A percentile compares a stretch with the other conserved stretches of the same genome.
Conservation (phyloP, 2,113 vertebrate genomes). For the Microcebus ravelobensis region DNA sequence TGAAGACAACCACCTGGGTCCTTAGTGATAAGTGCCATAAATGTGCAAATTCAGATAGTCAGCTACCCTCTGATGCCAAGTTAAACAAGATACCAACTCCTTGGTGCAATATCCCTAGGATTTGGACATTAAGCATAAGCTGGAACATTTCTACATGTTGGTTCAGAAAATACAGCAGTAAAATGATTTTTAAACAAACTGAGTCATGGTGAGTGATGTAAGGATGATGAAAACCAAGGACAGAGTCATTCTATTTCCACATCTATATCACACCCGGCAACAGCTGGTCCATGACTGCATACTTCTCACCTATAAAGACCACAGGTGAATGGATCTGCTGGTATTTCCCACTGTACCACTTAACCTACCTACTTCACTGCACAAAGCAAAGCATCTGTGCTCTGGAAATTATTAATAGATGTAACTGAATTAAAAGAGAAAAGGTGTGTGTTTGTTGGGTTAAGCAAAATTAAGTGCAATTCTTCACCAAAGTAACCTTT, state of each 20-base stretch:
- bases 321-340: background rate
- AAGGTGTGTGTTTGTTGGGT: background rate
- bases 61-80: background rate
- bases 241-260: background rate
- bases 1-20: constrained; percentile 12
- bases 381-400: background rate
- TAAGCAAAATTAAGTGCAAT: constrained; percentile 1
- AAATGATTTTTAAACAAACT: constrained; percentile 47
- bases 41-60: background rate
- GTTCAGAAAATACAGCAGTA: background rate
- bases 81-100: constrained; percentile 18
- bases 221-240: background rate
- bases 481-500: background rate
- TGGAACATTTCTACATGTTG: background rate
- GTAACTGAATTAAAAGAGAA: background rate
- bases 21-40: constrained; percentile 20
- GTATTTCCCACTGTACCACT: background rate
- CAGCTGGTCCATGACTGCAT: background rate
- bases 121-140: background rate
- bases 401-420: background rate
- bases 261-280: background rate
- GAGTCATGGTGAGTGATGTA: background rate
- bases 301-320: background rate
- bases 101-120: background rate
- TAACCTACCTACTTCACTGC: background rate